Evolutionary conservation across 2,797 vertebrate genomes (phyloP).

Genomic region (Neopelma chrysocephalum): DNA sequence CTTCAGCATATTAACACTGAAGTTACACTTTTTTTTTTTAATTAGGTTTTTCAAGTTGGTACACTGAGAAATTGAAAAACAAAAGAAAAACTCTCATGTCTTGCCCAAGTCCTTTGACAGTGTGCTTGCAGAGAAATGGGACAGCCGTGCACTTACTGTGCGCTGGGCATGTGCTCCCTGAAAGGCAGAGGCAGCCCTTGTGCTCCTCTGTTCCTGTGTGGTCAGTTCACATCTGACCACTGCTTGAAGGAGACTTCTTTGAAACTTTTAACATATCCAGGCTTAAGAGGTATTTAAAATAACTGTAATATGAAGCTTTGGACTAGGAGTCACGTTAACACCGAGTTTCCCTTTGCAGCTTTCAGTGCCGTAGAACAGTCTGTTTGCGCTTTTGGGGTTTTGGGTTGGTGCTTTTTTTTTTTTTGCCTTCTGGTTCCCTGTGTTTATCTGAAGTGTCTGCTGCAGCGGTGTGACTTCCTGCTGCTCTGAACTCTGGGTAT

Average conservation of each 20-base stretch:
- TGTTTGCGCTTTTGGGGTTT: background rate
- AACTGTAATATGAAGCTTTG: rapidly evolving
- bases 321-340: too few relatives aligned
- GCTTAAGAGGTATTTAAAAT: background rate
- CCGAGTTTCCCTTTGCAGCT: background rate
- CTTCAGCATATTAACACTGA: background rate
- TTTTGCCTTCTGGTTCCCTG: rapidly evolving
- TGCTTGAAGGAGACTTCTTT: background rate
- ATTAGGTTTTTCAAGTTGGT: background rate
- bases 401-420: background rate
- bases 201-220: rapidly evolving
- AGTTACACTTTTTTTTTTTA: background rate
- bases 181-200: rapidly evolving
- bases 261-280: background rate
- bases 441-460: background rate
- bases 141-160: rapidly evolving
- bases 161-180: rapidly evolving
- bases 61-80: background rate
- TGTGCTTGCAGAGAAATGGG: rapidly evolving
- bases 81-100: rapidly evolving
- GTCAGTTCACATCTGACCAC: background rate
- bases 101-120: rapidly evolving
- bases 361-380: background rate
- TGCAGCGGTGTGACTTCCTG: background rate
- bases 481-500: rapidly evolving